These are phyloP conservation scores for Spea hammondii DNA, from an alignment of 2,797 vertebrate genomes.

Conservation along the genomic window DNA sequence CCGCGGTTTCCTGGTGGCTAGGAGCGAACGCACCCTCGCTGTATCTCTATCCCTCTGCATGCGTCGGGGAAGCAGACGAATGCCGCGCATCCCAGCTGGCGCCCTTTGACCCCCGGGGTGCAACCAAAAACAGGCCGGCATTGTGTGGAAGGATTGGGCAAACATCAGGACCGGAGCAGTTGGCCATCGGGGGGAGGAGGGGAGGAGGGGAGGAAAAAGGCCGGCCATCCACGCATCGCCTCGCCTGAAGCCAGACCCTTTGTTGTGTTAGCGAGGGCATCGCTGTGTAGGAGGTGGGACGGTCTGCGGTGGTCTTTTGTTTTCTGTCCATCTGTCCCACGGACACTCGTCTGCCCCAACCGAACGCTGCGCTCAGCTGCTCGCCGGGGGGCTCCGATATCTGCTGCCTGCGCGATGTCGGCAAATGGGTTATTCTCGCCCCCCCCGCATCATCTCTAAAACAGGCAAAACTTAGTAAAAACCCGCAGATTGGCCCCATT, in stretches of 20 bases:
- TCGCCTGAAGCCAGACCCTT: conserved; percentile 20
- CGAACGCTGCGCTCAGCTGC: conserved; percentile 51
- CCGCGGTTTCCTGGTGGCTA: too few relatives aligned
- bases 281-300: conserved; percentile 10
- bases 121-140: conserved; percentile 4
- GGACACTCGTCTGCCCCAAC: conserved; percentile 38
- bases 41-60: too few relatives aligned
- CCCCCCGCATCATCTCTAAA: too few relatives aligned
- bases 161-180: neutral
- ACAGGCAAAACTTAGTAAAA: too few relatives aligned
- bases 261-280: neutral
- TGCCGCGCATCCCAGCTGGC: conserved; percentile 22
- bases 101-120: neutral
- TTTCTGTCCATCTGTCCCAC: conserved; percentile 30
- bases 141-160: conserved; percentile 28
- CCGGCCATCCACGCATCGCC: neutral
- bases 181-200: neutral
- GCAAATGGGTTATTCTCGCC: too few relatives aligned
- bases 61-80: neutral
- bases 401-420: neutral
- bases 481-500: too few relatives aligned
- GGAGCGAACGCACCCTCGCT: too few relatives aligned
- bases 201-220: neutral
- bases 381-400: neutral
- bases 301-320: conserved; percentile 20